phyloP scores from a whole-genome alignment of 2,797 vertebrate genomes.

The Notamacropus eugenii region DNA sequence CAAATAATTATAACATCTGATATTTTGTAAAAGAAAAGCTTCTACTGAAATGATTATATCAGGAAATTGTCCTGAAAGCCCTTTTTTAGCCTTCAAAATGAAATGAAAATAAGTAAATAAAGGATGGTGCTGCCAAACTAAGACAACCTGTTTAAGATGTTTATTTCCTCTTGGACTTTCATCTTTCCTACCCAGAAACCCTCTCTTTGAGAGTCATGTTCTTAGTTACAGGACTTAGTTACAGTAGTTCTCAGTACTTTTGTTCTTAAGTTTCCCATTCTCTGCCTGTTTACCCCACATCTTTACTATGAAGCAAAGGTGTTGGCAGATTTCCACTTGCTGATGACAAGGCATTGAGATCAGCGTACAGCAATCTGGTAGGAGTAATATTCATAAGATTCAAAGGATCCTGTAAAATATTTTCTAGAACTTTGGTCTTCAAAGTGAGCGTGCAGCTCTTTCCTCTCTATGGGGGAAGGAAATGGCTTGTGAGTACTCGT shows the following conservation, averaged over 20 bases:
- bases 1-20: neutral
- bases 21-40: slow-evolving; percentile 16
- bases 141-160: neutral
- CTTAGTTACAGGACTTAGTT: neutral
- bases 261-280: slow-evolving; percentile 44
- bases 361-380: neutral
- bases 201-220: neutral
- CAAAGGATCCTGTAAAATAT: slow-evolving; percentile 11
- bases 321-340: slow-evolving; percentile 49
- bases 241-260: neutral
- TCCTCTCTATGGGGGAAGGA: slow-evolving; percentile 4
- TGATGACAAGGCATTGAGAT: slow-evolving; percentile 11
- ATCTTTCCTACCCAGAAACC: neutral
- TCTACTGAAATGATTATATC: neutral
- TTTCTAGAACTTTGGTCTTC: slow-evolving; percentile 6
- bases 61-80: slow-evolving; percentile 25
- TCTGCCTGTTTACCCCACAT: slow-evolving; percentile 44
- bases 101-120: slow-evolving; percentile 2
- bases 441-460: slow-evolving; percentile 28
- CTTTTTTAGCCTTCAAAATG: slow-evolving; percentile 33
- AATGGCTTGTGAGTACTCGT: slow-evolving; percentile 30
- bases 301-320: slow-evolving; percentile 38
- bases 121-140: neutral
- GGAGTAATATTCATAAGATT: slow-evolving; percentile 24
- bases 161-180: neutral